phyloP scores from a whole-genome alignment of 1,140 invertebrate genomes.

The Ceratina japonica region DNA sequence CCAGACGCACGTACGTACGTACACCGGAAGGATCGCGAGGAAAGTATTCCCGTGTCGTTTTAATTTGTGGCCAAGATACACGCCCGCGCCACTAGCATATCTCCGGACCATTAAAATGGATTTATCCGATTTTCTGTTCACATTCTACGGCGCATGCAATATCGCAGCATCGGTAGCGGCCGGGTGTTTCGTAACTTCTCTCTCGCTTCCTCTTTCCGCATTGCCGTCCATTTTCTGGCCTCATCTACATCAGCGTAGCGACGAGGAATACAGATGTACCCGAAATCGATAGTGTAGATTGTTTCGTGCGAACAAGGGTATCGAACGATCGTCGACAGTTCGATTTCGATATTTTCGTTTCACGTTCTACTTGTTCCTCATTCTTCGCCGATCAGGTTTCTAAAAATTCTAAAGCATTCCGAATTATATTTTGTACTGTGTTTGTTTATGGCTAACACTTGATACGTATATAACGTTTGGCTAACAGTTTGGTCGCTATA shows the following conservation, averaged over 20 bases:
- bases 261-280: conserved; percentile 21
- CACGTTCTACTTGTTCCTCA: neutral
- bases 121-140: conserved; percentile 30
- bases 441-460: no score
- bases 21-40: neutral
- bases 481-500: no score
- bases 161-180: neutral
- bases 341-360: conserved; percentile 3
- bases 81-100: neutral
- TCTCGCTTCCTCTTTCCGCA: neutral
- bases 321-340: conserved; percentile 22
- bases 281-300: conserved; percentile 39
- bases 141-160: neutral
- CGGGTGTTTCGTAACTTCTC: neutral
- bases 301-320: conserved; percentile 28
- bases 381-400: no score
- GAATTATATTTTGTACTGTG: no score
- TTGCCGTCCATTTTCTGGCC: neutral
- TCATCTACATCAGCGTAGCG: neutral
- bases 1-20: neutral
- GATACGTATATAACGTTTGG: no score
- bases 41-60: neutral
- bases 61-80: conserved; percentile 45
- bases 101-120: conserved; percentile 31
- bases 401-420: no score